Evolutionary conservation across 1,140 invertebrate species (phyloP).

Genomic region (Zaprionus davidi): DNA sequence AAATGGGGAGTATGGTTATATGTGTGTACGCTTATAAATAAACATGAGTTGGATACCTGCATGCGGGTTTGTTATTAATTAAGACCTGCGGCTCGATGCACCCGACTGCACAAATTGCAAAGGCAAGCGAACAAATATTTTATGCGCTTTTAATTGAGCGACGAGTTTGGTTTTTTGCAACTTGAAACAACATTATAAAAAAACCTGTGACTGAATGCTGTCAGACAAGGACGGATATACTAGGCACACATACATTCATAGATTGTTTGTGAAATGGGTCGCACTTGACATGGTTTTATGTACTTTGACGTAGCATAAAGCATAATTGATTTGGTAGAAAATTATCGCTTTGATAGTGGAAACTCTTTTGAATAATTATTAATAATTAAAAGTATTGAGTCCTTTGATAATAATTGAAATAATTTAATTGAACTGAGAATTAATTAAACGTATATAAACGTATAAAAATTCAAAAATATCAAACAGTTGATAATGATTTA

Average conservation of each 20-base stretch:
- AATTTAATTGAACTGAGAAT: no score
- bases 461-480: not conserved
- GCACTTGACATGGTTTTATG: not conserved
- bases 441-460: not conserved
- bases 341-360: not conserved
- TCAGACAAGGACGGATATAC: not conserved
- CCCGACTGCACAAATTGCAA: constrained; percentile 54
- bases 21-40: constrained; percentile 48
- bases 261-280: not conserved
- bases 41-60: constrained; percentile 57
- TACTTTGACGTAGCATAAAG: not conserved
- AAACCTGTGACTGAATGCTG: not conserved
- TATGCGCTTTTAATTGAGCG: constrained; percentile 60
- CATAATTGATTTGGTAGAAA: not conserved
- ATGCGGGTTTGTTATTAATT: constrained; percentile 61
- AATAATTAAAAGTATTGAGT: not conserved
- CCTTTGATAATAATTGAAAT: no score
- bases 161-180: not conserved
- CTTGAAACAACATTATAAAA: not conserved
- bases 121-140: constrained; percentile 46
- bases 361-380: not conserved
- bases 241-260: not conserved
- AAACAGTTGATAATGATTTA: no score
- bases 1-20: not conserved
- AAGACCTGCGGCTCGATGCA: constrained; percentile 34